Evolutionary conservation across 2,888 invertebrate species (phyloP), one percentile per base, ranked within the genome.

Genomic region (Malthinus seriepunctatus): DNA sequence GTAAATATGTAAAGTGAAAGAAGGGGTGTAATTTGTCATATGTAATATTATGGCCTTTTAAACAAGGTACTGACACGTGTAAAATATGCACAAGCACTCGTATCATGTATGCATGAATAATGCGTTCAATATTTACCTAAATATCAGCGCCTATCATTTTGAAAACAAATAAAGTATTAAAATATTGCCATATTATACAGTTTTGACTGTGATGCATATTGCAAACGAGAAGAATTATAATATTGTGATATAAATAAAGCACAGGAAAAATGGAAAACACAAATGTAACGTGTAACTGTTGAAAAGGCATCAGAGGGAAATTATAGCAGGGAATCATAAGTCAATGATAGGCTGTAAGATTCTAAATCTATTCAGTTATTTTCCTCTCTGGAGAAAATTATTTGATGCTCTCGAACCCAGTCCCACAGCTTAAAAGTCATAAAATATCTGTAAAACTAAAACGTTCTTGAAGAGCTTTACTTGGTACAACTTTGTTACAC

Each of bases 1-100:
- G 3, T 23, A 3, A 23, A 23, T 23, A 23, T 23, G 23, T 23
- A 23, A 23, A 23, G 23, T 23, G 23, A 5, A 23, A 15, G 39
- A 9, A 42, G 10, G 14, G 15, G 38, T 42, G 33, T 34, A 45
- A 69, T 74, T 73, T 73, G 71, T 75, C 73, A 73, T 67, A 61
- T 63, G 68, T 68, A 68, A 70, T 74, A 73, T 73, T 70, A 74
- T 71, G 71, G 71, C 69, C 66, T 71, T 69, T 74, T 71, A 74
- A 74, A 75, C 73, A 74, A 73, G 71, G 73, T 71, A 74, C 68
- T 72, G 74, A 73, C 73, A 71, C 67, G 66, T 71, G 71, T 72
- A 73, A 73, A 72, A 73, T 73, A 73, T 76, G 75, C 75, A 74
- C 69, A 65, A 68, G 72, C 75, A 76, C 73, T 74, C 73, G 71